Evolutionary conservation across 2,888 invertebrate species (phyloP), one percentile per base, ranked within the genome.

Genomic region (Limenitis camilla): DNA sequence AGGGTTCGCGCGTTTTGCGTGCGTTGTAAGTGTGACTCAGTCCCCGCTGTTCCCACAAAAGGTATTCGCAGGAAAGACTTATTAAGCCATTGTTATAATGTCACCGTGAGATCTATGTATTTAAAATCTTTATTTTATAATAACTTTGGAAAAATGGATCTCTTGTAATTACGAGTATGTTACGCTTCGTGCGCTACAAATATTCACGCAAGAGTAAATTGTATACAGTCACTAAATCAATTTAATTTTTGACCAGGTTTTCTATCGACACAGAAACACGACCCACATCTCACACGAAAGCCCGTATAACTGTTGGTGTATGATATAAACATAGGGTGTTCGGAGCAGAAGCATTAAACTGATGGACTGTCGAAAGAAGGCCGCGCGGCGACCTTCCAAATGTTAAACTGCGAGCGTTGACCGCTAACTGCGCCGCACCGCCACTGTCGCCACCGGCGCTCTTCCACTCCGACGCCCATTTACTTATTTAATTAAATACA

Each of bases 361-460:
- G 74, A 69, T 76, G 74, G 72, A 67, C 71, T 69, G 74, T 64
- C 72, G 74, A 81, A 85, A 86, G 85, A 86, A 86, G 87, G 86
- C 80, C 87, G 82, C 75, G 71, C 68, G 71, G 76, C 82, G 87
- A 86, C 87, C 87, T 87, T 86, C 85, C 73, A 76, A 71, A 78
- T 74, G 74, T 68, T 76, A 72, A 74, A 71, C 71, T 72, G 73
- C 78, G 85, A 78, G 69, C 85, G 69, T 80, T 83, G 84, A 84
- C 82, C 83, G 59, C 50, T 47, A 51, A 54, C 44, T 55, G 55
- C 49, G 50, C 38, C 56, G 53, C 40, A 51, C 53, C 50, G 53
- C 43, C 50, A 49, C 52, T 43, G 54, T 44, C 50, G 43, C 43
- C 48, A 40, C n/a, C 49, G 50, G 57, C 52, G 53, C 50, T 52